Evolutionary conservation across 1,140 invertebrate species (phyloP).

Genomic region (Spodoptera litura): DNA sequence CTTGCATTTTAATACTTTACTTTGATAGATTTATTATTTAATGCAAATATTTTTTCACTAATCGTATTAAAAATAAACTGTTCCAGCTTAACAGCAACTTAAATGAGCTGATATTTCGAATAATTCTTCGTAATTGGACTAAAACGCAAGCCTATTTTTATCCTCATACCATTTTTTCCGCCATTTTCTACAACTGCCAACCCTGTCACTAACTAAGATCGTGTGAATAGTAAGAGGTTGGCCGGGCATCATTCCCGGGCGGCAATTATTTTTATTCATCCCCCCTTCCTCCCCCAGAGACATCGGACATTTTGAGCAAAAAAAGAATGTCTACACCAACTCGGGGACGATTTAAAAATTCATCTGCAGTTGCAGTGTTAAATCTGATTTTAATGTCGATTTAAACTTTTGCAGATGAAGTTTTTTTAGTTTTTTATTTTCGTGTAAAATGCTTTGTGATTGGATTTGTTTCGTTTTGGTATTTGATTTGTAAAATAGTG

Average conservation of each 20-base stretch:
- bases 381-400: slow-evolving; percentile 47
- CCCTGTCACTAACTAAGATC: slow-evolving; percentile 60
- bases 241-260: slow-evolving; percentile 61
- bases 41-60: no score
- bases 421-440: slow-evolving; percentile 12
- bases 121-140: no score
- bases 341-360: slow-evolving; percentile 36
- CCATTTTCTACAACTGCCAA: slow-evolving; percentile 41
- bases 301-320: slow-evolving; percentile 53
- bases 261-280: slow-evolving; percentile 78
- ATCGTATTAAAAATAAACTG: no score
- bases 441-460: neutral
- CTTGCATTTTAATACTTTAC: no score
- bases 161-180: no score
- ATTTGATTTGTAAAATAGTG: neutral
- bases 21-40: no score
- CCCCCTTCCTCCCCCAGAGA: slow-evolving; percentile 20
- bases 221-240: slow-evolving; percentile 67
- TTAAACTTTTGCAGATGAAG: slow-evolving; percentile 50
- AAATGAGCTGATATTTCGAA: no score
- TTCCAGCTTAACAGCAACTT: no score
- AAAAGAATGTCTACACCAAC: slow-evolving; percentile 25
- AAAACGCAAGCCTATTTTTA: no score
- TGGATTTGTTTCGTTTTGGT: neutral
- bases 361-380: slow-evolving; percentile 40